Percentiles rank a stretch among this genome's conserved stretches.
Conservation (phyloP, 2,797 vertebrate genomes). For the Hippopotamyrus pictus region DNA sequence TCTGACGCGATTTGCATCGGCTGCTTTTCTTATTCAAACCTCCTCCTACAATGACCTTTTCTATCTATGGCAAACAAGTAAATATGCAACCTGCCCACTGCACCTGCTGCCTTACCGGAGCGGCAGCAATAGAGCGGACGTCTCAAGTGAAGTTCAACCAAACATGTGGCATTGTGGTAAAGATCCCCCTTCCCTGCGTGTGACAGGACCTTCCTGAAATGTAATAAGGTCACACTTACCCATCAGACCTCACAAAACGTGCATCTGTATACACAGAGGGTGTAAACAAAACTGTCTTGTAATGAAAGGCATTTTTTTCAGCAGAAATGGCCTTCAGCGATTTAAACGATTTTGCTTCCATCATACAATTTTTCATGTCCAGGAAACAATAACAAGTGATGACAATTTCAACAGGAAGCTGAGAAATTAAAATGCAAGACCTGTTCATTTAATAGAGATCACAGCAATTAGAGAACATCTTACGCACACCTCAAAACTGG, state of each 20-base stretch:
- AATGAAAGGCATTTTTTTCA: neutral
- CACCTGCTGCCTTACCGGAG: neutral
- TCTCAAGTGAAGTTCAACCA: neutral
- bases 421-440: neutral
- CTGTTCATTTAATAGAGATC: neutral
- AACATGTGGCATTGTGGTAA: neutral
- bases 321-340: neutral
- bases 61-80: neutral
- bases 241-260: neutral
- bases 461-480: neutral
- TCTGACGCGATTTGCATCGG: constrained; percentile 50
- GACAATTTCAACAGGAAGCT: neutral
- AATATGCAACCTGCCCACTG: neutral
- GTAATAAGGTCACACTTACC: neutral
- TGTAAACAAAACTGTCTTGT: neutral
- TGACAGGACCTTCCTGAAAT: neutral
- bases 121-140: neutral
- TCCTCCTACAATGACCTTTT: constrained; percentile 24
- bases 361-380: neutral
- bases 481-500: neutral
- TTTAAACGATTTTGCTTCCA: neutral
- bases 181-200: neutral
- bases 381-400: neutral
- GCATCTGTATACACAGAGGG: neutral
- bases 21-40: constrained; percentile 57